Evolutionary conservation across 2,113 vertebrate genomes (phyloP).

Genomic region (Poecilia latipinna): DNA sequence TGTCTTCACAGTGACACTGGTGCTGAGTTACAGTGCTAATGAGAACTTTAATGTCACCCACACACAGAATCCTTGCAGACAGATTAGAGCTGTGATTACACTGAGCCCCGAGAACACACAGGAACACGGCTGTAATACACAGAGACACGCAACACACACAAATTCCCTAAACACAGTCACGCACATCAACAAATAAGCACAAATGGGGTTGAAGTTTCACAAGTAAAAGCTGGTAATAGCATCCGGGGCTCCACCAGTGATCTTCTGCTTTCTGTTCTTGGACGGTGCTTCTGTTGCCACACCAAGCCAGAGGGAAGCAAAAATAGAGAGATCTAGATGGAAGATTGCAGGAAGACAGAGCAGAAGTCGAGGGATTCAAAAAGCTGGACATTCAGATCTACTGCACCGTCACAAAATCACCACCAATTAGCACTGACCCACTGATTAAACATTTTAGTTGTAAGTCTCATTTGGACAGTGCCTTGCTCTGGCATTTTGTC

Average conservation of each 20-base stretch:
- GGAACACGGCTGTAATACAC: slow-evolving; percentile 35
- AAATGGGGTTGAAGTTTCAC: slow-evolving; percentile 40
- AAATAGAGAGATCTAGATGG: neutral
- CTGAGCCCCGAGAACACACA: slow-evolving; percentile 54
- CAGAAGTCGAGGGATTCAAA: neutral
- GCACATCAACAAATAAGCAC: slow-evolving; percentile 38
- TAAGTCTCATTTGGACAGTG: neutral
- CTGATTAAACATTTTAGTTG: neutral
- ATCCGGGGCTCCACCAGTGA: slow-evolving; percentile 14
- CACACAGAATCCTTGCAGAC: slow-evolving; percentile 69
- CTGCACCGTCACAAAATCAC: neutral
- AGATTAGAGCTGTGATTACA: slow-evolving; percentile 74
- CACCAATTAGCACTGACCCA: neutral
- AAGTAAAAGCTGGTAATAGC: slow-evolving; percentile 27
- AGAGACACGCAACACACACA: slow-evolving; percentile 32
- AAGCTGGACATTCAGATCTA: neutral
- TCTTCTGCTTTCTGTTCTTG: slow-evolving; percentile 9
- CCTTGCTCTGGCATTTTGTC: neutral
- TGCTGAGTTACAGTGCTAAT: slow-evolving; percentile 77
- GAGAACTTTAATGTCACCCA: slow-evolving; percentile 79
- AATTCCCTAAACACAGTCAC: slow-evolving; percentile 21
- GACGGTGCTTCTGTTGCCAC: slow-evolving; percentile 11
- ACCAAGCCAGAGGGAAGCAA: slow-evolving; percentile 11
- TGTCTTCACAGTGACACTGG: slow-evolving; percentile 73
- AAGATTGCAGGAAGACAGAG: neutral